These are phyloP conservation scores for Ibycter americanus DNA, from an alignment of 2,797 vertebrate species.

Conservation along the genomic window DNA sequence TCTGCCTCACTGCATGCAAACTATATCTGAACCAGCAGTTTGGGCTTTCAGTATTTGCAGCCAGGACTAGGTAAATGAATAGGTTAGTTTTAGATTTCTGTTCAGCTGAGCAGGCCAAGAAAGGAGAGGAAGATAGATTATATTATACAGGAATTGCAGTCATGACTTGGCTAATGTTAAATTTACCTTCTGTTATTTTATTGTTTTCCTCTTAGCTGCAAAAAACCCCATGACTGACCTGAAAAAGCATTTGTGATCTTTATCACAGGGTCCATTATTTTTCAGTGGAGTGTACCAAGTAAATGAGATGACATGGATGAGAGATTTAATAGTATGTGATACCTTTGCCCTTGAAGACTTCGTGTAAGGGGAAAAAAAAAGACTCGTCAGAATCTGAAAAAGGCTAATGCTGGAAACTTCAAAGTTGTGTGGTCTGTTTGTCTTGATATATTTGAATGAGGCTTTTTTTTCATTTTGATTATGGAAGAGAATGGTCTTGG, in stretches of 20 bases:
- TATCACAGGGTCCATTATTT: not conserved
- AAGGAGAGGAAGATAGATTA: not conserved
- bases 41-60: not conserved
- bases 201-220: not conserved
- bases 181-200: not conserved
- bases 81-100: not conserved
- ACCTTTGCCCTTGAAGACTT: not conserved
- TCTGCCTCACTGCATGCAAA: not conserved
- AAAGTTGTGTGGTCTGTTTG: not conserved
- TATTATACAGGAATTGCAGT: not conserved
- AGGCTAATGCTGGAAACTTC: not conserved
- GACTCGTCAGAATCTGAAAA: not conserved
- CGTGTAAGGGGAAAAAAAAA: not conserved
- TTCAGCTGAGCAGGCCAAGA: not conserved
- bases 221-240: not conserved
- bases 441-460: not conserved
- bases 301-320: not conserved
- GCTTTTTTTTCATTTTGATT: not conserved
- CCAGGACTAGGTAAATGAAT: not conserved
- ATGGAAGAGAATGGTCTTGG: not conserved
- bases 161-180: not conserved
- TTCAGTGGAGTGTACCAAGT: not conserved
- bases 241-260: not conserved
- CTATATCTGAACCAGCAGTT: not conserved
- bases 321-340: not conserved